phyloP scores from a whole-genome alignment of 2,888 invertebrate genomes.

The Doris montereyensis region DNA sequence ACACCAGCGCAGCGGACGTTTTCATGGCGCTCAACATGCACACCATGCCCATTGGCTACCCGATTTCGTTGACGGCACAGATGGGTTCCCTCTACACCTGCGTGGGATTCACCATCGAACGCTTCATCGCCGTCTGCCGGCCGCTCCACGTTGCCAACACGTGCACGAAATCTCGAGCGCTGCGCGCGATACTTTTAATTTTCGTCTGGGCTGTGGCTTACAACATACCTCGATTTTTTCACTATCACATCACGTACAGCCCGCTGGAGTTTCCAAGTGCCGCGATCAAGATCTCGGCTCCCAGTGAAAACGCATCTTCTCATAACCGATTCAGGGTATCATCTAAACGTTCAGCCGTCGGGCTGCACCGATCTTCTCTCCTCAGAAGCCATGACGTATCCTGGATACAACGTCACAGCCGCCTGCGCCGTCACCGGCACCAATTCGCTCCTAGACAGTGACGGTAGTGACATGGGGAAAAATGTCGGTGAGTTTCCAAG shows the following conservation, averaged over 20 bases:
- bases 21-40: constrained; percentile 85
- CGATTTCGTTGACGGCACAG: constrained; percentile 89
- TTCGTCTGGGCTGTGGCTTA: constrained; percentile 87
- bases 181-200: constrained; percentile 87
- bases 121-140: constrained; percentile 86
- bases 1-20: constrained; percentile 83
- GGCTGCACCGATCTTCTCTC: too few relatives aligned
- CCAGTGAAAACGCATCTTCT: too few relatives aligned
- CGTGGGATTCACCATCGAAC: constrained; percentile 81
- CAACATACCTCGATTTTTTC: constrained; percentile 82
- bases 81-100: constrained; percentile 93
- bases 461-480: too few relatives aligned
- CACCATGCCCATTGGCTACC: constrained; percentile 83
- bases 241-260: constrained; percentile 67
- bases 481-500: too few relatives aligned
- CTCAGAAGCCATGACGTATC: too few relatives aligned
- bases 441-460: too few relatives aligned
- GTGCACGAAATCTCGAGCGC: constrained; percentile 90
- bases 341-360: too few relatives aligned
- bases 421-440: too few relatives aligned
- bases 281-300: too few relatives aligned
- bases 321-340: too few relatives aligned
- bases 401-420: too few relatives aligned
- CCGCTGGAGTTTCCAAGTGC: too few relatives aligned
- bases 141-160: constrained; percentile 90